phyloP scores from a whole-genome alignment of 2,888 invertebrate genomes.

The Tetheella fluctuosa region DNA sequence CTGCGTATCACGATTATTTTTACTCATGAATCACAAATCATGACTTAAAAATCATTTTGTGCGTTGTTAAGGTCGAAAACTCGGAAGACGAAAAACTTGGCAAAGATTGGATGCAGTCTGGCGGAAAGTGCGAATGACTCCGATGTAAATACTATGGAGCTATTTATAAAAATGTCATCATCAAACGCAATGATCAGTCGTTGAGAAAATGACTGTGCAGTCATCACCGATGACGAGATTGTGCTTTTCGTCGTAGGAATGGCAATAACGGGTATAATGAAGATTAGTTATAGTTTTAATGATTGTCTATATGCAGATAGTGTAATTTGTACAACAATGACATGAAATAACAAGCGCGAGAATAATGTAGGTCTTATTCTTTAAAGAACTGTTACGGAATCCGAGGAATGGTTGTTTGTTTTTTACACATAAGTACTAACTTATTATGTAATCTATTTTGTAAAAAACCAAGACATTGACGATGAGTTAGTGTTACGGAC shows the following conservation, averaged over 20 bases:
- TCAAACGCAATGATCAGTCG: not conserved
- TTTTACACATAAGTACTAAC: no score
- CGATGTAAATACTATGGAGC: conserved; percentile 9
- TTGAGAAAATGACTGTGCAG: not conserved
- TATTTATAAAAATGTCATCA: conserved; percentile 12
- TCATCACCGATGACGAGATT: conserved; percentile 6
- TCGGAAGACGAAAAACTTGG: conserved; percentile 1
- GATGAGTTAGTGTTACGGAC: not conserved
- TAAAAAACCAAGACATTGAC: not conserved
- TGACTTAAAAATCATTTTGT: not conserved
- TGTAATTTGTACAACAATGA: not conserved
- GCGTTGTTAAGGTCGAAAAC: not conserved
- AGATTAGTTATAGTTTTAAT: not conserved
- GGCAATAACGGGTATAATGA: not conserved
- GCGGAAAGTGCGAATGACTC: not conserved
- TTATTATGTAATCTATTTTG: not conserved
- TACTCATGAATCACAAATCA: conserved; percentile 5
- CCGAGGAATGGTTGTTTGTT: no score
- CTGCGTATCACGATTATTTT: conserved; percentile 22
- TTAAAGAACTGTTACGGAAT: not conserved
- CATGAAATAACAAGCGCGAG: no score
- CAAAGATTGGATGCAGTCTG: conserved; percentile 12
- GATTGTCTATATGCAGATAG: not conserved
- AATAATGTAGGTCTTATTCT: no score
- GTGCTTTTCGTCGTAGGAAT: not conserved